These are phyloP conservation scores for Labroides dimidiatus DNA, from an alignment of 2,797 vertebrate genomes.

Conservation along the genomic window DNA sequence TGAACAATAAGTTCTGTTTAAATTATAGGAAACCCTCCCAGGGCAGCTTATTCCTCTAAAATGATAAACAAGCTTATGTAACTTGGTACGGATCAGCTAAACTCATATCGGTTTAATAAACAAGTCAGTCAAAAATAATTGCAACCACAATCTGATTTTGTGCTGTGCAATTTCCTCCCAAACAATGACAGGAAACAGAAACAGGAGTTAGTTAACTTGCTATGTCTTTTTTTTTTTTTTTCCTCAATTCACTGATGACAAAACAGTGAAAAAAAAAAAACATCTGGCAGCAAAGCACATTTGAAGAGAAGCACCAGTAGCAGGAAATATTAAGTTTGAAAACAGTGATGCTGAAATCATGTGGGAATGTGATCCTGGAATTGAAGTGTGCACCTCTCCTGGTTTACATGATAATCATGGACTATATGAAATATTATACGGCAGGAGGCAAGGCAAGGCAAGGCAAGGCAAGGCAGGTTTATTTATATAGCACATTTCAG, in stretches of 20 bases:
- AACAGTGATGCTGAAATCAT: too few species aligned
- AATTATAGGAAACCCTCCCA: background rate
- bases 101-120: background rate
- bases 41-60: background rate
- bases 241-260: background rate
- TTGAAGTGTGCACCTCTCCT: too few species aligned
- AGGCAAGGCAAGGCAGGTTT: too few species aligned
- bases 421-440: too few species aligned
- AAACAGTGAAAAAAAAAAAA: background rate
- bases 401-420: too few species aligned
- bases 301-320: background rate
- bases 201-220: background rate
- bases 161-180: background rate
- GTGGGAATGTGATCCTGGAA: too few species aligned
- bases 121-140: constrained; percentile 6
- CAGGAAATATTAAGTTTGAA: too few species aligned
- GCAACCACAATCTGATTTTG: background rate
- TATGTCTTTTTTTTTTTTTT: background rate
- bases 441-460: too few species aligned
- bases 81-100: background rate
- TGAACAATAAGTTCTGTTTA: background rate
- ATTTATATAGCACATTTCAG: too few species aligned
- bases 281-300: background rate
- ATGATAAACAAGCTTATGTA: background rate
- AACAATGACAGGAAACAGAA: background rate